phyloP scores from a whole-genome alignment of 2,113 vertebrate genomes.

The Rhegmatorhina hoffmannsi region DNA sequence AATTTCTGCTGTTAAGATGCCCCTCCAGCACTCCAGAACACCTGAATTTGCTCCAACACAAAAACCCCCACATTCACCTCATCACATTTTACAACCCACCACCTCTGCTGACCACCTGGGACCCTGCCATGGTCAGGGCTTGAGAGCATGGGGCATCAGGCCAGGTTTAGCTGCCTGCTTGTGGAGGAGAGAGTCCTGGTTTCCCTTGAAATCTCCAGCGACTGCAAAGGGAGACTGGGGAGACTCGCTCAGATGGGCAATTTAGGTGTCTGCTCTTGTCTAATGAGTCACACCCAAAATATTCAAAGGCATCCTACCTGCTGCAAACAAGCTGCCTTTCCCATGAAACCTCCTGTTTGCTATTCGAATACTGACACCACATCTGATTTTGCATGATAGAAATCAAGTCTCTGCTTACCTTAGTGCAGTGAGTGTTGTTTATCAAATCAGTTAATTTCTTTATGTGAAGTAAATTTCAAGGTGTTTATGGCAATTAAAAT shows the following conservation, averaged over 20 bases:
- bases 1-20: not conserved
- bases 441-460: not conserved
- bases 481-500: not conserved
- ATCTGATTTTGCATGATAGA: constrained; percentile 38
- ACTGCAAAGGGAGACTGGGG: not conserved
- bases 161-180: not conserved
- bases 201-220: not conserved
- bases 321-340: constrained; percentile 25
- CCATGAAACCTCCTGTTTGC: constrained; percentile 30
- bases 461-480: not conserved
- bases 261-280: constrained; percentile 30
- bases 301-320: constrained; percentile 33
- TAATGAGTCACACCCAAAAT: constrained; percentile 18
- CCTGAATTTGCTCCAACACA: not conserved
- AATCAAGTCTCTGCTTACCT: not conserved
- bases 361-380: not conserved
- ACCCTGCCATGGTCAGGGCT: not conserved
- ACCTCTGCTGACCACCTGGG: not conserved
- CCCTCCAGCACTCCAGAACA: not conserved
- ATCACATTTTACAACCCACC: rapidly evolving
- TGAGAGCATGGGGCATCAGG: rapidly evolving
- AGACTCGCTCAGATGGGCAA: constrained; percentile 26
- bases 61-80: not conserved
- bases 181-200: not conserved
- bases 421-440: not conserved